Percentiles rank a stretch among this genome's conserved stretches.
Evolutionary conservation across 1,140 invertebrate species (phyloP).

Genomic region (Eulimnadia texana): DNA sequence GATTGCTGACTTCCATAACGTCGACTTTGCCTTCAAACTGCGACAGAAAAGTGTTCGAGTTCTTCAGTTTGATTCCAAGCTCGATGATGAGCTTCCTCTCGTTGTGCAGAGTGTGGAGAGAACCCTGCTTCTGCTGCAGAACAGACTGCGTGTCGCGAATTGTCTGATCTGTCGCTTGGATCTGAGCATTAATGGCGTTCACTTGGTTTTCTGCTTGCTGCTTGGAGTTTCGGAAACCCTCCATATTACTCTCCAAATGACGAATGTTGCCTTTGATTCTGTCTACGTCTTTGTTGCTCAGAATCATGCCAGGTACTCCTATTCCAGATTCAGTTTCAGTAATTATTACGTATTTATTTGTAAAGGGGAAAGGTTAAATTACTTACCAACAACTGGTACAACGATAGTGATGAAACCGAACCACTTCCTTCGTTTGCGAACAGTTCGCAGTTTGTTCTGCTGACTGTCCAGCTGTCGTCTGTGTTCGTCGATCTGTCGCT

Average conservation of each 20-base stretch:
- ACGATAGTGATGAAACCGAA: not conserved
- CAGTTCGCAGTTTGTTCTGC: not conserved
- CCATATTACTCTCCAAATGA: not conserved
- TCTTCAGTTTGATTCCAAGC: constrained; percentile 4
- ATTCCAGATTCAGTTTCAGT: not conserved
- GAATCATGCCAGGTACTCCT: not conserved
- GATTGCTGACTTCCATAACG: not conserved
- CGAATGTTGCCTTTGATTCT: not conserved
- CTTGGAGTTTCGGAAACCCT: constrained; percentile 1
- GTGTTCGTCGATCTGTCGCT: not conserved
- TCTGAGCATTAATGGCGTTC: not conserved
- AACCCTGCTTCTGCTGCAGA: not conserved
- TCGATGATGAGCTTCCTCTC: constrained; percentile 3
- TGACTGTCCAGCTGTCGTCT: not conserved
- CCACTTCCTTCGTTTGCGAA: constrained; percentile 1
- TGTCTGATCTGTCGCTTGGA: not conserved
- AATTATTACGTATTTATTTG: not conserved
- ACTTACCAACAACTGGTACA: not conserved
- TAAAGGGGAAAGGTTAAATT: not conserved
- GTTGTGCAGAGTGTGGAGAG: not conserved
- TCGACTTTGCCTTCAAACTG: constrained; percentile 8
- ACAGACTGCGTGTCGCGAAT: not conserved
- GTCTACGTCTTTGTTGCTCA: not conserved
- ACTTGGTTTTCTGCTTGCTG: not conserved
- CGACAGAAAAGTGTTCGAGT: not conserved